These are phyloP conservation scores for Drosophila meridiana DNA, from an alignment of 2,888 invertebrate species.

Conservation along the genomic window DNA sequence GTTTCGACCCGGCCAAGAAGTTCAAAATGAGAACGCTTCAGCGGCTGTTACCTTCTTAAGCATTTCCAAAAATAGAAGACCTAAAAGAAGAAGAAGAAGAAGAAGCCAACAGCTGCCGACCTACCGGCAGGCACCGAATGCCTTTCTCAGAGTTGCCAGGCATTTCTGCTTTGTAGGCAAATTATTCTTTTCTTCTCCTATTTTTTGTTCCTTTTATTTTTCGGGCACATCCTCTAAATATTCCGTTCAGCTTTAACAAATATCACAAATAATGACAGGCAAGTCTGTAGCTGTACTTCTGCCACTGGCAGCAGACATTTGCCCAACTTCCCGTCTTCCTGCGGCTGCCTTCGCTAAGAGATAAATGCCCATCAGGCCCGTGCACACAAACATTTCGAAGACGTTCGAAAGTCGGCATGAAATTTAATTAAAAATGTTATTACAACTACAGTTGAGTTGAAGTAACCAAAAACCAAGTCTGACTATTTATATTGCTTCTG, in stretches of 20 bases:
- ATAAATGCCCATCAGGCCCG: slow-evolving; percentile 38
- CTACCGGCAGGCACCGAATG: slow-evolving; percentile 9
- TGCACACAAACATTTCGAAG: slow-evolving; percentile 31
- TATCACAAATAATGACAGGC: slow-evolving; percentile 70
- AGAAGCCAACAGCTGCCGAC: slow-evolving; percentile 7
- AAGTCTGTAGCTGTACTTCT: slow-evolving; percentile 6
- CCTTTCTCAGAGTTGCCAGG: slow-evolving; percentile 31
- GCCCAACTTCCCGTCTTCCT: not conserved
- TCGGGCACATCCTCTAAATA: slow-evolving; percentile 47
- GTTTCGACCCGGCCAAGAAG: not conserved
- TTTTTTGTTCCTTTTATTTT: not conserved
- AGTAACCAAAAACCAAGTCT: slow-evolving; percentile 10
- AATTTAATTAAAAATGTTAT: slow-evolving; percentile 82
- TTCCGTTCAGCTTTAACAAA: slow-evolving; percentile 61
- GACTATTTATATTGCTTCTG: not conserved
- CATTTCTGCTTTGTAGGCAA: slow-evolving; percentile 47
- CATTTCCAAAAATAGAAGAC: slow-evolving; percentile 12
- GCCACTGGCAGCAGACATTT: slow-evolving; percentile 18
- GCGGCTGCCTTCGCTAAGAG: slow-evolving; percentile 3
- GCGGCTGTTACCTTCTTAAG: slow-evolving; percentile 47
- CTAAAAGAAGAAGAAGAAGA: not conserved
- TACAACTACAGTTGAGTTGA: slow-evolving; percentile 61
- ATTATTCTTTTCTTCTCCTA: slow-evolving; percentile 45
- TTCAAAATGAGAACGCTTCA: not conserved
- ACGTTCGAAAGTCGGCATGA: slow-evolving; percentile 70